Base-by-base conservation (phyloP, 1,140 invertebrate genomes). In the Leptinotarsa undecemlineata region DNA sequence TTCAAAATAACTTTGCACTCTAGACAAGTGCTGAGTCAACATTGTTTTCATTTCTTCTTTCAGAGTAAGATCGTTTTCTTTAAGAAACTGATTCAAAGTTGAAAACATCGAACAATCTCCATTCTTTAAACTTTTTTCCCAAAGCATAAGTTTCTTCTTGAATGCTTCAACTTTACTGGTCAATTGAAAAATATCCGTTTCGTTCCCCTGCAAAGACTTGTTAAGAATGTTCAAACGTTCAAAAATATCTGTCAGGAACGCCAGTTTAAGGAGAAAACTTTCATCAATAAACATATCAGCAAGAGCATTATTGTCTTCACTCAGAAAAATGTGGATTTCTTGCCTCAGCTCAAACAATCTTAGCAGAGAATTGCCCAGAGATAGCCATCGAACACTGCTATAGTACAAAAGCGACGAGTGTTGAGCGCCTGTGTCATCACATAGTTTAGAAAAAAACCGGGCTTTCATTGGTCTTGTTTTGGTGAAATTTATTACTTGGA, bases 401-500 rank as follows among this genome's bases (percentile, higher is more conserved):
- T 69, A 70, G 48, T 78, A 69, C 64, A 74, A 48, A 74, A 71
- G 67, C 68, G 60, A 68, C 72, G 71, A 42, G 74, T 73, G 67
- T 73, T 73, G 71, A 47, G 71, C 71, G 19, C 70, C 71, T 74
- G 77, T 78, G 74, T 75, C 71, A 61, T 76, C 23, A 48, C 68
- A 79, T 71, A 78, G 69, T 26, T 42, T 64, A 69, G 69, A 64
- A 63, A 77, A 75, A 68, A 78, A 26, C 6, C 67, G 57, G 61
- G 57, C 72, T 64, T 78, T 71, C 47, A 77, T 70, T 48, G 69
- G 70, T 63, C 68, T 73, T 17, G 42, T 78, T 74, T 77, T 77
- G 23, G 75, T 78, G 60, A 62, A 79, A 67, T 77, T 77, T 72
- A 79, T 48, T 42, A 77, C 74, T 62, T 77, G 68, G 68, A 75